Conservation (phyloP, 2,797 vertebrate species). For the Micromesistius poutassou region DNA sequence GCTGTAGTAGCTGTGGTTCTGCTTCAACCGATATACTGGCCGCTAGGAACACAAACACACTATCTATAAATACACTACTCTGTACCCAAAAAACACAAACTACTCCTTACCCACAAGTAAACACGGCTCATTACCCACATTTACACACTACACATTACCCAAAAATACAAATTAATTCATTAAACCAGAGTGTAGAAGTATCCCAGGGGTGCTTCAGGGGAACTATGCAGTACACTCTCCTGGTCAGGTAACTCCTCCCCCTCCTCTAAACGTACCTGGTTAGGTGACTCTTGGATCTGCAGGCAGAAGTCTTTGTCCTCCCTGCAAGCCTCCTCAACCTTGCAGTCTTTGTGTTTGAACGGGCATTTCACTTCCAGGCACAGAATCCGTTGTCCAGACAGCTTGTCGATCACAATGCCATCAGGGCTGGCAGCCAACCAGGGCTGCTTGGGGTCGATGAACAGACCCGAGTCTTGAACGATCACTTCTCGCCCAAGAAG, state of each 20-base stretch:
- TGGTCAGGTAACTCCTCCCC: no score
- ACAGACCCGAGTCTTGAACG: constrained; percentile 75
- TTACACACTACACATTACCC: no score
- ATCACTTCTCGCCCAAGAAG: constrained; percentile 37
- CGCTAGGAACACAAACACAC: constrained; percentile 16
- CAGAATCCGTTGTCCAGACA: constrained; percentile 57
- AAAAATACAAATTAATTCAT: no score
- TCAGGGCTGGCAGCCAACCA: constrained; percentile 83
- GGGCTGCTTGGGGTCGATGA: constrained; percentile 62
- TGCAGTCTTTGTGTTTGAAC: constrained; percentile 73
- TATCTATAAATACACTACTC: no score
- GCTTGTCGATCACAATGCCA: constrained; percentile 68
- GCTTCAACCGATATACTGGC: constrained; percentile 66
- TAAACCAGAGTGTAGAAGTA: no score
- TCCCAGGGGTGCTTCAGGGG: no score
- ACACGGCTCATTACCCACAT: background rate
- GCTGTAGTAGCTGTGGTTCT: constrained; percentile 74
- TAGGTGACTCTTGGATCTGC: constrained; percentile 22
- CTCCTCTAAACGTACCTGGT: constrained; percentile 1
- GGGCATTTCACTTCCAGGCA: constrained; percentile 84
- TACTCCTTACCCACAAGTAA: background rate
- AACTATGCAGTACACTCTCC: no score
- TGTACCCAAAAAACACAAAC: background rate
- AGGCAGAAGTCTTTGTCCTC: constrained; percentile 76
- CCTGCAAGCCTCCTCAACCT: constrained; percentile 70